A percentile compares a stretch with the other conserved stretches of the same genome.
Evolutionary conservation across 2,888 invertebrate species (phyloP).

Genomic region (Allophyes oxyacanthae): DNA sequence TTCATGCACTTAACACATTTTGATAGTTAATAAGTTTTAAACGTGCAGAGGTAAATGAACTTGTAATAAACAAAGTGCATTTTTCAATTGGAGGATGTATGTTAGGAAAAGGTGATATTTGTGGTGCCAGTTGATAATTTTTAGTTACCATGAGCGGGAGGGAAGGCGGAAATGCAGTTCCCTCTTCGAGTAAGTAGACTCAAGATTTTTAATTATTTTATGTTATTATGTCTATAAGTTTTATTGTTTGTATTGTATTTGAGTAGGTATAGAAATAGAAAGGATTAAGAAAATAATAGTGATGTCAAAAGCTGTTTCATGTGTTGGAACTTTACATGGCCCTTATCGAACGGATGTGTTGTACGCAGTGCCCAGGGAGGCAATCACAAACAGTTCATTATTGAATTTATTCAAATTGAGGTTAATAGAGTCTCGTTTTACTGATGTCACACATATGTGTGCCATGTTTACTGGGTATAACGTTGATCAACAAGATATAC

Average conservation of each 20-base stretch:
- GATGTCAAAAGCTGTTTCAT: constrained; percentile 66
- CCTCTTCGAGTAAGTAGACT: constrained; percentile 86
- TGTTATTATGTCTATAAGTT: constrained; percentile 21
- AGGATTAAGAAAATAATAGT: constrained; percentile 52
- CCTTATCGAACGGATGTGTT: constrained; percentile 83
- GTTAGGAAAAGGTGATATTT: constrained; percentile 83
- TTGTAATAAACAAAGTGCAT: constrained; percentile 73
- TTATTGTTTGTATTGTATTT: constrained; percentile 52
- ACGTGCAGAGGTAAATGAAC: constrained; percentile 72
- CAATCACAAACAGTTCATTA: constrained; percentile 82
- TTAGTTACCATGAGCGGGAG: constrained; percentile 86
- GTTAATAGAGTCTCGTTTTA: constrained; percentile 85
- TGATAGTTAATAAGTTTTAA: constrained; percentile 76
- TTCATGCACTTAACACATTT: constrained; percentile 78
- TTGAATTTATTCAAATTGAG: constrained; percentile 86
- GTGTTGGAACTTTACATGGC: constrained; percentile 70
- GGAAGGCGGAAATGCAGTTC: constrained; percentile 88
- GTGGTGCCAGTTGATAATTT: constrained; percentile 80
- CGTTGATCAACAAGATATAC: constrained; percentile 79
- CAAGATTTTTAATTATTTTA: constrained; percentile 55
- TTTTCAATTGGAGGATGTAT: constrained; percentile 80
- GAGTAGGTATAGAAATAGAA: not conserved
- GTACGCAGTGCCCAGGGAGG: constrained; percentile 76
- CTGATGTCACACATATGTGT: constrained; percentile 87
- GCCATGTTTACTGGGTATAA: constrained; percentile 81